phyloP scores from a whole-genome alignment of 2,113 vertebrate species.

The Bungarus multicinctus region DNA sequence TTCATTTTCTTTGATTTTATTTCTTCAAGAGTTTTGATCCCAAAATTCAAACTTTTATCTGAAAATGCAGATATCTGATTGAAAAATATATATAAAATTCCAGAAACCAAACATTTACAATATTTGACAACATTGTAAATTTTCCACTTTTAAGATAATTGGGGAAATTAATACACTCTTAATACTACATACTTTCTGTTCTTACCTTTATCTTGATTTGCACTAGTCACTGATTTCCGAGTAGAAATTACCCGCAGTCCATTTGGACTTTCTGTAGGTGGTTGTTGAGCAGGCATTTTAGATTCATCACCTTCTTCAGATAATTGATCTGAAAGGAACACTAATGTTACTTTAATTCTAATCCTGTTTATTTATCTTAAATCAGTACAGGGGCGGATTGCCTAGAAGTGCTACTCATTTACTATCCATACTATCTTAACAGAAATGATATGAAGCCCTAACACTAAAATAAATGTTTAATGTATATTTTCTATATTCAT shows the following conservation, averaged over 20 bases:
- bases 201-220: conserved; percentile 71
- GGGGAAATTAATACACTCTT: not conserved
- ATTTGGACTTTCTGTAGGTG: conserved; percentile 59
- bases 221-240: conserved; percentile 68
- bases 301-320: conserved; percentile 93
- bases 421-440: not conserved
- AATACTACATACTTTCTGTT: not conserved
- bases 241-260: conserved; percentile 70
- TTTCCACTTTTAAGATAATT: not conserved
- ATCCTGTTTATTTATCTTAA: not conserved
- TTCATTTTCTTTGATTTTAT: conserved; percentile 87
- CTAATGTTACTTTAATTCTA: not conserved
- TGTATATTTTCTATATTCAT: not conserved
- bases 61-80: not conserved
- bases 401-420: not conserved
- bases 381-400: not conserved
- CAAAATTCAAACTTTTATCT: conserved; percentile 85
- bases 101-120: not conserved
- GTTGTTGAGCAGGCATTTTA: conserved; percentile 66
- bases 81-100: not conserved
- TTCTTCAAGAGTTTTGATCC: conserved; percentile 91
- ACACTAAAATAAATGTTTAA: conserved; percentile 19
- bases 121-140: not conserved
- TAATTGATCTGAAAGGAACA: conserved; percentile 81
- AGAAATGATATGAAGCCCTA: not conserved